Conservation (phyloP, 2,113 vertebrate species). For the Cepphus grylle region DNA sequence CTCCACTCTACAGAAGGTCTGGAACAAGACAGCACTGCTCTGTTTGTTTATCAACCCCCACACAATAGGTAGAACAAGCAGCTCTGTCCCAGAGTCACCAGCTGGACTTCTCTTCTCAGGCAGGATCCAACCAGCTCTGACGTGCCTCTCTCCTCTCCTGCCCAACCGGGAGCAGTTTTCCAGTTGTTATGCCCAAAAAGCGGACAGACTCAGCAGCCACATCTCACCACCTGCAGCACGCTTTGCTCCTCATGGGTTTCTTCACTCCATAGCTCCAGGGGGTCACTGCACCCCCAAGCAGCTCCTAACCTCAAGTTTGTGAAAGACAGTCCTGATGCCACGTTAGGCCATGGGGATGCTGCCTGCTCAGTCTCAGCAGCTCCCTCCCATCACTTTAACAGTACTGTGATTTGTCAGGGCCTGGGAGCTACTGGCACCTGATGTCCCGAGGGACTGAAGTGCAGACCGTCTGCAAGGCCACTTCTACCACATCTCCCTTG, state of each 20-base stretch:
- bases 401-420: fast-evolving
- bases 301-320: neutral
- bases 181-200: neutral
- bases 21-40: neutral
- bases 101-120: neutral
- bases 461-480: neutral
- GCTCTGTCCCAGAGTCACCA: neutral
- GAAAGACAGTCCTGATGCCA: neutral
- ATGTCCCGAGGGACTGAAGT: fast-evolving
- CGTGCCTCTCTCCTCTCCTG: neutral
- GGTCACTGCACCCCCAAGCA: neutral
- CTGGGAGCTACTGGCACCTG: neutral
- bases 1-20: neutral
- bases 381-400: neutral
- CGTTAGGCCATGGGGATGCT: fast-evolving
- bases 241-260: neutral
- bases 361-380: neutral
- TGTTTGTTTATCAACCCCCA: neutral
- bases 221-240: neutral
- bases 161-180: neutral
- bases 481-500: neutral
- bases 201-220: neutral
- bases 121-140: neutral
- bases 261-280: neutral
- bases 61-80: neutral